phyloP scores from a whole-genome alignment of 2,113 vertebrate species.

The Mustela lutreola region DNA sequence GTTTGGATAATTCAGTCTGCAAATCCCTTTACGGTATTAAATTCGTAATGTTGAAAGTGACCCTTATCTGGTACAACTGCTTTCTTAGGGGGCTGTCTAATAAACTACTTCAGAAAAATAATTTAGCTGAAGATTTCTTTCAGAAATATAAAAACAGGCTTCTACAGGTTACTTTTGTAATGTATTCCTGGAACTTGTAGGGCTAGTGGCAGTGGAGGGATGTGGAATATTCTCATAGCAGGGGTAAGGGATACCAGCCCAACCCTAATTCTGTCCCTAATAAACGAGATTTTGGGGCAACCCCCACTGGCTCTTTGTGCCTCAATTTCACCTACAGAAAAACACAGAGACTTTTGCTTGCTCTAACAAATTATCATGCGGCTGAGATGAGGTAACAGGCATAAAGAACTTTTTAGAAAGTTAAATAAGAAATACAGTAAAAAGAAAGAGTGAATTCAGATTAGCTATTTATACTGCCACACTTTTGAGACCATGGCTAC shows the following conservation, averaged over 20 bases:
- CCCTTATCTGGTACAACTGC: not conserved
- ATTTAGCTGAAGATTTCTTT: not conserved
- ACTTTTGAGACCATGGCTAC: not conserved
- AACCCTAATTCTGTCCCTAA: not conserved
- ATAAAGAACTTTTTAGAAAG: constrained; percentile 33
- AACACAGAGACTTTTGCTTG: not conserved
- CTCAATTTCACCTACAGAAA: not conserved
- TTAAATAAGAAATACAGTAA: constrained; percentile 8
- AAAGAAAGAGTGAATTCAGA: not conserved
- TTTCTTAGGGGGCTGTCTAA: not conserved
- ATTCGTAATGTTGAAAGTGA: not conserved
- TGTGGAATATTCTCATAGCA: not conserved
- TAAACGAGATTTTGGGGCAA: not conserved
- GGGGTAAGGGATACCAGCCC: not conserved
- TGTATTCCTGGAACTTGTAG: not conserved
- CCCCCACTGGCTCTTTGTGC: not conserved
- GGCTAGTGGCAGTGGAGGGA: not conserved
- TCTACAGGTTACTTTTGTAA: not conserved
- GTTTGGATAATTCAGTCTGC: not conserved
- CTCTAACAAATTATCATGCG: not conserved
- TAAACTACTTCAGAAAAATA: constrained; percentile 32
- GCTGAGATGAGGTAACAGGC: not conserved
- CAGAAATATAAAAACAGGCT: constrained; percentile 38
- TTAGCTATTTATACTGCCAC: not conserved
- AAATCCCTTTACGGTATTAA: not conserved